These are phyloP conservation scores for Exaiptasia diaphana DNA, from an alignment of 64 coral and sea anemone species.

Conservation along the genomic window DNA sequence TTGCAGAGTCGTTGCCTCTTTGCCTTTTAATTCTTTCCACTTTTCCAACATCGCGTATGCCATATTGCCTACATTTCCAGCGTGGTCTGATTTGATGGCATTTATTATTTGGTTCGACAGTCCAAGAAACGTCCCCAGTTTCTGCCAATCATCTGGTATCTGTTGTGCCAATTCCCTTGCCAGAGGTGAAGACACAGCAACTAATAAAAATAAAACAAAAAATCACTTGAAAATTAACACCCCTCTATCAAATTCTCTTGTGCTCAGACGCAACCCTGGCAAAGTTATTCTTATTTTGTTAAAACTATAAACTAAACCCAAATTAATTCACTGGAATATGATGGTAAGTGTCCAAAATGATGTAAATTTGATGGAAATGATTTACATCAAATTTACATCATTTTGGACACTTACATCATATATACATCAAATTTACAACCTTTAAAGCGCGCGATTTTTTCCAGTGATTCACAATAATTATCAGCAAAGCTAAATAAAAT, in stretches of 20 bases:
- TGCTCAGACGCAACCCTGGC: not conserved
- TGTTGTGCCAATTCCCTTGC: not conserved
- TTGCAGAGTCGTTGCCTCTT: constrained; percentile 3
- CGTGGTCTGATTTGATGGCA: not conserved
- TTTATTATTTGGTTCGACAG: not conserved
- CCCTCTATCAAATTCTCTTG: not conserved
- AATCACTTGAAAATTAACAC: not conserved
- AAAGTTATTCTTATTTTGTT: too few species aligned
- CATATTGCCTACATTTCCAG: not conserved
- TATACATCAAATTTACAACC: too few species aligned
- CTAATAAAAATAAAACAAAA: not conserved
- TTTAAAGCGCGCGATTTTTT: too few species aligned
- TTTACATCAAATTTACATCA: too few species aligned
- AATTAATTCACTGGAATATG: not conserved
- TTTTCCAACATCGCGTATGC: constrained; percentile 14
- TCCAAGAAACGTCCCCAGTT: not conserved
- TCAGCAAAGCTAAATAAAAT: too few species aligned
- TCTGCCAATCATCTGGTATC: not conserved
- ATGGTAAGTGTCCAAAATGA: not conserved
- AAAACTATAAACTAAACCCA: too few species aligned
- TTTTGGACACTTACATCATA: too few species aligned
- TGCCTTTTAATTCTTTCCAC: not conserved
- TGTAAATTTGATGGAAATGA: not conserved
- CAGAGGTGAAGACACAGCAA: not conserved
- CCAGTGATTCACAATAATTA: too few species aligned